Evolutionary conservation across 2,888 invertebrate species (phyloP).

Genomic region (Creontiades dilutus): DNA sequence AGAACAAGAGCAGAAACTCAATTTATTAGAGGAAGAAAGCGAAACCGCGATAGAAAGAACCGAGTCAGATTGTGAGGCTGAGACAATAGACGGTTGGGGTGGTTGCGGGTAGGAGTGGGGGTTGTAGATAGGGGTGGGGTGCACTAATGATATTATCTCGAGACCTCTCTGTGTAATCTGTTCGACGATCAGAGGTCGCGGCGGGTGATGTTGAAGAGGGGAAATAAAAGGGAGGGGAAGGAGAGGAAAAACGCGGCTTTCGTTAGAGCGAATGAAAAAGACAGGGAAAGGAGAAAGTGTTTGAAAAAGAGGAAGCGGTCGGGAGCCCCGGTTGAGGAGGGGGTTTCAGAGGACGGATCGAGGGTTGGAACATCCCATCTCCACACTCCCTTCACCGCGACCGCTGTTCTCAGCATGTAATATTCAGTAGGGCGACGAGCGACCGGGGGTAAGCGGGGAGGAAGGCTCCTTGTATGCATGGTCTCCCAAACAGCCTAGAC

Average conservation of each 20-base stretch:
- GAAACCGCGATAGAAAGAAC: slow-evolving; percentile 16
- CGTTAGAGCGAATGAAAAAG: neutral
- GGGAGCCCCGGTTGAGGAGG: neutral
- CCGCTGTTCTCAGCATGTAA: slow-evolving; percentile 42
- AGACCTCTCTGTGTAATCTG: slow-evolving; percentile 24
- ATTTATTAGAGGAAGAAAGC: slow-evolving; percentile 34
- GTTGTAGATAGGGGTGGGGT: neutral
- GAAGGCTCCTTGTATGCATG: slow-evolving; percentile 59
- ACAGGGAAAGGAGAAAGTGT: neutral
- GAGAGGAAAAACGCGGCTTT: neutral
- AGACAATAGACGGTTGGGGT: neutral
- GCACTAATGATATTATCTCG: slow-evolving; percentile 23
- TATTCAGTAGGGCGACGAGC: slow-evolving; percentile 51
- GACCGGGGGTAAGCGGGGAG: neutral
- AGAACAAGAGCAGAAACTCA: neutral
- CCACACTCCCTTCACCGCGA: neutral
- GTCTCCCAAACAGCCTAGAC: slow-evolving; percentile 43
- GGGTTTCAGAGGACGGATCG: neutral
- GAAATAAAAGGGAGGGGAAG: neutral
- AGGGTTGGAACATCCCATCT: neutral
- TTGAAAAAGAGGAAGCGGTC: neutral
- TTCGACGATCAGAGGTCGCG: neutral
- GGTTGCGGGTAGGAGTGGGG: neutral
- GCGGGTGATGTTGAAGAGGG: neutral
- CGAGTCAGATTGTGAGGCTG: slow-evolving; percentile 19